Conservation (phyloP, 2,113 vertebrate species). For the Scortum barcoo region DNA sequence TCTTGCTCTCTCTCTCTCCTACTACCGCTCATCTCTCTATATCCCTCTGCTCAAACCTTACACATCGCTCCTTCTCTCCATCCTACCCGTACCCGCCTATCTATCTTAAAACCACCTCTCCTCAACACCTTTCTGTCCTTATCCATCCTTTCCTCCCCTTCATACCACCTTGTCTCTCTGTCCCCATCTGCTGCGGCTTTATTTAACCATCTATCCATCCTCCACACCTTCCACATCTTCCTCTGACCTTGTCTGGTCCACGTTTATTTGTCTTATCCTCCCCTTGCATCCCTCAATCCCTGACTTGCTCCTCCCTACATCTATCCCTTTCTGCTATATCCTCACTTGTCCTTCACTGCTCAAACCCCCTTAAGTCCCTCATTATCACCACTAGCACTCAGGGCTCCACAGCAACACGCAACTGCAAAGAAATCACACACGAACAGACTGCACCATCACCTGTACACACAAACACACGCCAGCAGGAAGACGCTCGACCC, state of each 20-base stretch:
- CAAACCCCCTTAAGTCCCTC: slow-evolving; percentile 29
- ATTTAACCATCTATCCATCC: slow-evolving; percentile 55
- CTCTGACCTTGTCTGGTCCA: slow-evolving; percentile 10
- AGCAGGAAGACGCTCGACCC: slow-evolving; percentile 31
- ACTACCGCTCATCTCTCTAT: slow-evolving; percentile 2
- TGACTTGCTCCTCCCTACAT: slow-evolving; percentile 14
- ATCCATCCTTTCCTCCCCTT: slow-evolving; percentile 36
- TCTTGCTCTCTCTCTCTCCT: neutral
- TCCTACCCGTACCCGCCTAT: neutral
- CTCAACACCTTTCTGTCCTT: neutral
- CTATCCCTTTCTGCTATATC: slow-evolving; percentile 38
- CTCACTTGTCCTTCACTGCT: slow-evolving; percentile 50
- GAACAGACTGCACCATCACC: slow-evolving; percentile 40
- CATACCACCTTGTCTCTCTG: slow-evolving; percentile 32
- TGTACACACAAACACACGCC: slow-evolving; percentile 42
- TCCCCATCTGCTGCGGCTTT: slow-evolving; percentile 49
- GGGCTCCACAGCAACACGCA: slow-evolving; percentile 59
- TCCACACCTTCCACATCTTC: slow-evolving; percentile 37
- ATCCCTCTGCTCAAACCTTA: neutral
- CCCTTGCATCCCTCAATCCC: slow-evolving; percentile 25
- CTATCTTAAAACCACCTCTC: neutral
- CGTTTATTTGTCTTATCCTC: slow-evolving; percentile 42
- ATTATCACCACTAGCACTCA: slow-evolving; percentile 46
- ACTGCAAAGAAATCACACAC: slow-evolving; percentile 44
- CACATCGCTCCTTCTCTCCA: neutral